Percentiles rank a stretch among this genome's conserved stretches.
These are phyloP conservation scores for Synergus japonicus DNA, from an alignment of 2,888 invertebrate species.

Conservation along the genomic window DNA sequence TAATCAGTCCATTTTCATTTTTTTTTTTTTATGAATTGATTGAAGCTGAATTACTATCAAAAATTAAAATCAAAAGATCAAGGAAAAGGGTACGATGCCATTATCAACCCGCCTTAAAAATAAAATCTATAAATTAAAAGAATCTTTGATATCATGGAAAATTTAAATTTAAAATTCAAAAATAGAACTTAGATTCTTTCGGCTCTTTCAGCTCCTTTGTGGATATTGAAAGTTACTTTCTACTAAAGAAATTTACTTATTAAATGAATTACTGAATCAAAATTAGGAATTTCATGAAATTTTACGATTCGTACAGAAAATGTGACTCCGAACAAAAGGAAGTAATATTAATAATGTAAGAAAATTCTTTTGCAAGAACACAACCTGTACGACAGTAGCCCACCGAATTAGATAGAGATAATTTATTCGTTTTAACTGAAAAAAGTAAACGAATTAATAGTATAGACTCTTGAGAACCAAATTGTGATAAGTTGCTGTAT, in stretches of 20 bases:
- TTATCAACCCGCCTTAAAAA: not conserved
- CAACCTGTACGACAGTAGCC: not conserved
- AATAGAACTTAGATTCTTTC: not conserved
- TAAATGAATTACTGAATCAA: too few species aligned
- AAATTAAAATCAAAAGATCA: not conserved
- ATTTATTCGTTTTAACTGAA: not conserved
- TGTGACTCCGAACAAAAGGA: not conserved
- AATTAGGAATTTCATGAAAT: too few species aligned
- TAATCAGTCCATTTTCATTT: not conserved
- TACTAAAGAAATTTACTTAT: too few species aligned
- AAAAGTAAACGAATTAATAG: slow-evolving; percentile 27
- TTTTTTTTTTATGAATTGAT: not conserved
- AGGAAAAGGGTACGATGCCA: not conserved
- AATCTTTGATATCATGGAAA: not conserved
- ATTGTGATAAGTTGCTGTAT: slow-evolving; percentile 26
- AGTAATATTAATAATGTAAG: not conserved
- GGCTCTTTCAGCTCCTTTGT: too few species aligned
- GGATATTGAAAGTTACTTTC: too few species aligned
- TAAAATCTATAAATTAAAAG: not conserved
- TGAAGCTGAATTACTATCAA: not conserved
- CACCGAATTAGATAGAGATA: not conserved
- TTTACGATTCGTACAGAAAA: not conserved
- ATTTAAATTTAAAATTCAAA: not conserved
- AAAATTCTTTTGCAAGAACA: not conserved
- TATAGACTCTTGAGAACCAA: slow-evolving; percentile 15